These are phyloP conservation scores for Diceros bicornis DNA, from an alignment of 2,797 vertebrate genomes.

Conservation along the genomic window DNA sequence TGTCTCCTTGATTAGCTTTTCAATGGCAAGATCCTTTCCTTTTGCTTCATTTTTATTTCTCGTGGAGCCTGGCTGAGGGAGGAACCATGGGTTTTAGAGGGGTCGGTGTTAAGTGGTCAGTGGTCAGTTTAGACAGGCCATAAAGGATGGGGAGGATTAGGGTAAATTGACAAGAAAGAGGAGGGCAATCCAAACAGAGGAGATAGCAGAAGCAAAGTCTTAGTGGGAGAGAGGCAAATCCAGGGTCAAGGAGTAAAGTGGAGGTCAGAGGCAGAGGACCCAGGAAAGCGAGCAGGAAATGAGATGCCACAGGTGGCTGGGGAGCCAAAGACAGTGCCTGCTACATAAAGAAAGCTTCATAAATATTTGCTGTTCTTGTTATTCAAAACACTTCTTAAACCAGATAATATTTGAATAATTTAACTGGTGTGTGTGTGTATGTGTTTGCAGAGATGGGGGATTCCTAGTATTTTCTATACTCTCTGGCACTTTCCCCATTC, in stretches of 20 bases:
- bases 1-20: constrained; percentile 11
- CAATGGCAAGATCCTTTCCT: not conserved
- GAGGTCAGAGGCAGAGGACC: not conserved
- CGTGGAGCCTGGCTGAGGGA: not conserved
- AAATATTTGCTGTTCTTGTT: not conserved
- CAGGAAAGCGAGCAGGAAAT: not conserved
- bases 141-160: not conserved
- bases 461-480: constrained; percentile 26
- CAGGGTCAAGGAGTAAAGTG: not conserved
- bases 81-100: not conserved
- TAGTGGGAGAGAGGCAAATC: not conserved
- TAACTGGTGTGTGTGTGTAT: not conserved
- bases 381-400: constrained; percentile 13
- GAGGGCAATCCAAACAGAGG: not conserved
- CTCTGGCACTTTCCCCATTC: not conserved
- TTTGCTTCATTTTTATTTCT: not conserved
- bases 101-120: not conserved
- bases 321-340: not conserved
- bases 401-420: constrained; percentile 2
- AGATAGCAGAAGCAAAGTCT: not conserved
- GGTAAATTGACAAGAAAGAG: not conserved
- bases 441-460: not conserved
- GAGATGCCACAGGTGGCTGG: not conserved
- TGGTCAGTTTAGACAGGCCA: not conserved
- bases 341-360: not conserved